A percentile compares a stretch with the other conserved stretches of the same genome.
Evolutionary conservation across 23 tunicate species (phyloP).

Genomic region (Clavelina lepadiformis): DNA sequence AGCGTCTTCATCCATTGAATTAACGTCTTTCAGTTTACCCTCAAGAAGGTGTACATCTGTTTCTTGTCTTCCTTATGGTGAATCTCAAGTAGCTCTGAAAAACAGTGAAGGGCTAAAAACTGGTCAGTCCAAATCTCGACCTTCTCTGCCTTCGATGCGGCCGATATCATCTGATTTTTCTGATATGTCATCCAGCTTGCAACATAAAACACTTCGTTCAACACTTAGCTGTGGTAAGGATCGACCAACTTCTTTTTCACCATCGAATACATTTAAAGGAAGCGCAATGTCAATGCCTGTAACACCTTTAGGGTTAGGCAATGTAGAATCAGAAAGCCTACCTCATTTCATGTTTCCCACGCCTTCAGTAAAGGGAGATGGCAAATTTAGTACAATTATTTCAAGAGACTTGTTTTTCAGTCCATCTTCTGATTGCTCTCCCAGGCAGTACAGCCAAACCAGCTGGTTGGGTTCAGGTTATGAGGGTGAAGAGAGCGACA

Average conservation of each 20-base stretch:
- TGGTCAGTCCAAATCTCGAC: too few relatives aligned
- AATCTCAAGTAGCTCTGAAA: too few relatives aligned
- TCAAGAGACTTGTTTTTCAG: conserved; percentile 3
- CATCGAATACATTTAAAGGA: background rate
- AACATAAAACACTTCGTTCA: conserved; percentile 12
- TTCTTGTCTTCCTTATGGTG: background rate
- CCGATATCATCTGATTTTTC: background rate
- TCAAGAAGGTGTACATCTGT: conserved; percentile 12
- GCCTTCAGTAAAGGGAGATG: background rate
- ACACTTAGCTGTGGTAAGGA: conserved; percentile 39
- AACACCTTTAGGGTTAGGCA: conserved; percentile 16
- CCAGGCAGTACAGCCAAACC: conserved; percentile 47
- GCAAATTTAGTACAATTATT: background rate
- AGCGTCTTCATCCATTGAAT: conserved; percentile 42
- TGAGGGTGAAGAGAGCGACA: conserved; percentile 82
- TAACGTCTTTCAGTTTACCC: conserved; percentile 2
- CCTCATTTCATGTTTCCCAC: conserved; percentile 13
- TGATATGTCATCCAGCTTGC: background rate
- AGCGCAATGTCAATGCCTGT: conserved; percentile 42
- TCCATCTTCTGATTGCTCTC: conserved; percentile 58
- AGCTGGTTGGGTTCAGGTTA: conserved; percentile 86
- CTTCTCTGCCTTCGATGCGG: too few relatives aligned
- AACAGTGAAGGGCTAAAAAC: too few relatives aligned
- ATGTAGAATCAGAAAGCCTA: background rate
- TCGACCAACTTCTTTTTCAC: conserved; percentile 9